These are phyloP conservation scores for Sigmodon hispidus DNA, from an alignment of 2,113 vertebrate species.

Conservation along the genomic window DNA sequence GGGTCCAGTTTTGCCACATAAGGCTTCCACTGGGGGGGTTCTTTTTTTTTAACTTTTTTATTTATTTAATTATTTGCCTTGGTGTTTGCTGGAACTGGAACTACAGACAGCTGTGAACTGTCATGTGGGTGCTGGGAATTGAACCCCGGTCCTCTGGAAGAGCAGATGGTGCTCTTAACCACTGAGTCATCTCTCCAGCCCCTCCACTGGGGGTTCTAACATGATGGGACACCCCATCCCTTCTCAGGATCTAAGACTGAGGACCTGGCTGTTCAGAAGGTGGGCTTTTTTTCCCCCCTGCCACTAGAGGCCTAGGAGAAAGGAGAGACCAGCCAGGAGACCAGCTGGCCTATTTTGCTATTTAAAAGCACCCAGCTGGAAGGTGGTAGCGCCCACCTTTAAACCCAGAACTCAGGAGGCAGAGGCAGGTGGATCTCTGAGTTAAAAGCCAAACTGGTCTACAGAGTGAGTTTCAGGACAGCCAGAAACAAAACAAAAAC, in stretches of 20 bases:
- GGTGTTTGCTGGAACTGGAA: too few species aligned
- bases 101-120: too few species aligned
- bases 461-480: not conserved
- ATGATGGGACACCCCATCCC: not conserved
- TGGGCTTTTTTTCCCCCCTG: slow-evolving; percentile 18
- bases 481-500: not conserved
- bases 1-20: not conserved
- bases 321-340: not conserved
- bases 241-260: not conserved
- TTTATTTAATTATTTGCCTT: too few species aligned
- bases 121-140: too few species aligned
- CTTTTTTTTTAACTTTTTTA: too few species aligned
- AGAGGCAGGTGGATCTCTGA: not conserved
- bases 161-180: too few species aligned
- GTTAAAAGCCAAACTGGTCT: not conserved
- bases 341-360: not conserved
- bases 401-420: not conserved
- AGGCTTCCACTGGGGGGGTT: not conserved
- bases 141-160: too few species aligned
- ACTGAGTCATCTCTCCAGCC: too few species aligned
- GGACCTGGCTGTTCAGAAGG: not conserved
- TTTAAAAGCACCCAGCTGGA: not conserved
- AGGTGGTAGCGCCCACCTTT: not conserved
- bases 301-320: slow-evolving; percentile 5
- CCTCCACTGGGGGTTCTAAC: not conserved